A percentile compares a stretch with the other conserved stretches of the same genome.
phyloP scores from a whole-genome alignment of 2,888 invertebrate genomes.

The Cephus spinipes region DNA sequence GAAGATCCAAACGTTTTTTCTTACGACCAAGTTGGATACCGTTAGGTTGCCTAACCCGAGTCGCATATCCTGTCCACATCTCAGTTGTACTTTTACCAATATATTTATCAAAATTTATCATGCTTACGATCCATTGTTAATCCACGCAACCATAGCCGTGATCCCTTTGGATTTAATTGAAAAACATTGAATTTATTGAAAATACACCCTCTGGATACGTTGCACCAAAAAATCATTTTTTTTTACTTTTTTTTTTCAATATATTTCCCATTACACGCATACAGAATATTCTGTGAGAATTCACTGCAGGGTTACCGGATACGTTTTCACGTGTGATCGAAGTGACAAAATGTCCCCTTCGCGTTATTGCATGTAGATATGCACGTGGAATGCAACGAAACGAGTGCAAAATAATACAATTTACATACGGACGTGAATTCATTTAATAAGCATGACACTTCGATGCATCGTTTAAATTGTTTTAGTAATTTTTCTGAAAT shows the following conservation, averaged over 20 bases:
- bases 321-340: not conserved
- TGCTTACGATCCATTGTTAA: not conserved
- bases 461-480: not conserved
- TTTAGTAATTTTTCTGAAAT: not conserved
- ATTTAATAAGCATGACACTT: not conserved
- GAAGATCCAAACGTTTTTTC: conserved; percentile 5
- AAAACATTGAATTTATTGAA: not conserved
- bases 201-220: not conserved
- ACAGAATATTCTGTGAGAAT: not conserved
- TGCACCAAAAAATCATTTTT: not conserved
- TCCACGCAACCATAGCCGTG: not conserved
- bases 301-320: not conserved
- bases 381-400: not conserved
- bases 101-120: not conserved
- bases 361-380: not conserved
- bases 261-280: not conserved
- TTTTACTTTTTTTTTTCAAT: not conserved
- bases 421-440: not conserved
- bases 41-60: not conserved
- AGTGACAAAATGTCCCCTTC: not conserved
- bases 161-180: not conserved
- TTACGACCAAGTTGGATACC: not conserved
- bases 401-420: not conserved
- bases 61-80: not conserved
- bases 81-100: not conserved